phyloP scores from a whole-genome alignment of 2,888 invertebrate species.

The Mythimna loreyi region DNA sequence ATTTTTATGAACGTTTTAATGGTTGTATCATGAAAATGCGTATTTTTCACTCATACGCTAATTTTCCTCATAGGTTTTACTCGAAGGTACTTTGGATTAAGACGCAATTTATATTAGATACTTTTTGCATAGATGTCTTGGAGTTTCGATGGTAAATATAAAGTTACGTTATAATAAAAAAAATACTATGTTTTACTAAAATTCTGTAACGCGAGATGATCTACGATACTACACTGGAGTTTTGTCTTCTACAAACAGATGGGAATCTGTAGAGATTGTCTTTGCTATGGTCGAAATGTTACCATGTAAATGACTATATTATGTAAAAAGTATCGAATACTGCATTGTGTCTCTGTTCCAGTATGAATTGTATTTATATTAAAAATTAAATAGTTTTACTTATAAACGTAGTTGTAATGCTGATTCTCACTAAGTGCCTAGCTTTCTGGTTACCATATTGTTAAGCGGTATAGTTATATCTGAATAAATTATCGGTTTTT shows the following conservation, averaged over 20 bases:
- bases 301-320: neutral
- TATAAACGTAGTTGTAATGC: conserved; percentile 53
- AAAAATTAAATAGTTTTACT: conserved; percentile 34
- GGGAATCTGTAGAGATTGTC: neutral
- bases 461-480: conserved; percentile 39
- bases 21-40: conserved; percentile 28
- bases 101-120: conserved; percentile 14
- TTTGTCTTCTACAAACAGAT: neutral
- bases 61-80: conserved; percentile 13
- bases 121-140: neutral
- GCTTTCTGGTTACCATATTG: conserved; percentile 67
- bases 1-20: conserved; percentile 30
- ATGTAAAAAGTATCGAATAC: conserved; percentile 29
- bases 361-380: conserved; percentile 44
- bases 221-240: too few species aligned
- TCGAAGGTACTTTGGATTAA: conserved; percentile 1
- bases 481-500: conserved; percentile 20
- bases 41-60: conserved; percentile 15
- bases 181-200: neutral
- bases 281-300: neutral
- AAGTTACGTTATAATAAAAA: neutral
- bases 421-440: conserved; percentile 80
- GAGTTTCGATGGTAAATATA: neutral
- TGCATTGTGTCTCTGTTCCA: conserved; percentile 5
- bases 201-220: neutral